Percentiles rank a stretch among this genome's conserved stretches.
phyloP scores from a whole-genome alignment of 1,140 invertebrate genomes.

The Steinernema feltiae region DNA sequence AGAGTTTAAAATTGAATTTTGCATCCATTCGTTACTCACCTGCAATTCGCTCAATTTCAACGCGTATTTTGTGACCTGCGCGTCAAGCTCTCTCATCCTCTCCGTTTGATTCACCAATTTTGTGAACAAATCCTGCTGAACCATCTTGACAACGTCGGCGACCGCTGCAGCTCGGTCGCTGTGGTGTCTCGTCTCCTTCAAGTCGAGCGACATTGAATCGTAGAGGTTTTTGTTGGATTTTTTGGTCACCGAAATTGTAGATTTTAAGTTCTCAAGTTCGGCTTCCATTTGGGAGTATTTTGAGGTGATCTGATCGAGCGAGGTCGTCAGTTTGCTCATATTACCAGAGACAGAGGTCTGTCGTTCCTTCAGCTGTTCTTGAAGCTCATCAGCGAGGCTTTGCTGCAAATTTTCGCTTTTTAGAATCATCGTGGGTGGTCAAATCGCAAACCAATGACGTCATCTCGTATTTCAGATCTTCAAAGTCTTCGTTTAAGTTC shows the following conservation, averaged over 20 bases:
- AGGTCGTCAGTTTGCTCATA: neutral
- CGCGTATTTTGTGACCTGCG: neutral
- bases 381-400: neutral
- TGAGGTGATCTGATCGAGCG: neutral
- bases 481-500: neutral
- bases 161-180: neutral
- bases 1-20: neutral
- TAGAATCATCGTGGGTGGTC: too few species aligned
- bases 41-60: neutral
- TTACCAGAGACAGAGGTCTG: neutral
- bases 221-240: neutral
- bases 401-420: neutral
- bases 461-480: neutral
- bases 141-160: neutral
- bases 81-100: neutral
- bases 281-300: neutral
- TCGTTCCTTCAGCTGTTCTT: neutral
- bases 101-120: neutral
- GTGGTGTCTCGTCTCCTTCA: neutral
- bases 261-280: neutral
- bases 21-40: neutral
- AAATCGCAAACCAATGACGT: neutral
- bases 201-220: neutral
- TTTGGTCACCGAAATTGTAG: neutral
- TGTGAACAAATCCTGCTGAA: neutral